Evolutionary conservation across 37 sponge, comb jelly and placozoan genomes (phyloP).

Genomic region (Hormiphora californensis): DNA sequence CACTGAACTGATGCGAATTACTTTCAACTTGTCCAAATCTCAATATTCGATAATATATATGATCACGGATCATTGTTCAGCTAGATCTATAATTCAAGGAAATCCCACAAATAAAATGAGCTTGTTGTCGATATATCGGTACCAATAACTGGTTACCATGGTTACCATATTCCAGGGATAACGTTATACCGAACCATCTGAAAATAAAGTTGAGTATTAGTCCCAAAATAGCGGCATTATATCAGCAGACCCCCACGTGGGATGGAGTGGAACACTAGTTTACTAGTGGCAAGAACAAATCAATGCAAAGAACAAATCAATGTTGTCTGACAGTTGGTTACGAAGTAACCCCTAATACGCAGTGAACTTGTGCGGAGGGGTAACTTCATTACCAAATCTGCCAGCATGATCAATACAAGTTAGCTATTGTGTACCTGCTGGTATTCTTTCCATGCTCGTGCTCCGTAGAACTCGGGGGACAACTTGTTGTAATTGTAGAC

Average conservation of each 20-base stretch:
- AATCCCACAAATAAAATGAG: too few species aligned
- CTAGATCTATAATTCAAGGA: too few species aligned
- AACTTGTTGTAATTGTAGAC: background rate
- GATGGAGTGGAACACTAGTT: background rate
- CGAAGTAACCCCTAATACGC: background rate
- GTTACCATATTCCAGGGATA: background rate
- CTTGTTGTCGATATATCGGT: too few species aligned
- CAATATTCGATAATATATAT: too few species aligned
- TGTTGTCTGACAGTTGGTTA: background rate
- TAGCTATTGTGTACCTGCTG: background rate
- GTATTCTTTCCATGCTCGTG: conserved; percentile 2
- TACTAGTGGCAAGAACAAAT: background rate
- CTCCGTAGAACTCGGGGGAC: conserved; percentile 20
- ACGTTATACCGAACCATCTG: conserved; percentile 26
- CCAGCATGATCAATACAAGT: background rate
- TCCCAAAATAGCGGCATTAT: background rate
- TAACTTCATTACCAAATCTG: too few species aligned
- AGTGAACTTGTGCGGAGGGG: too few species aligned
- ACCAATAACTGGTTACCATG: too few species aligned
- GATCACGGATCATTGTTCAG: too few species aligned
- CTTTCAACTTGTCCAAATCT: too few species aligned
- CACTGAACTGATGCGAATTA: too few species aligned
- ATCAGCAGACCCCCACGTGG: background rate
- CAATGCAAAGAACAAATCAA: background rate
- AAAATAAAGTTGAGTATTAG: background rate